Conservation (phyloP, 1,140 invertebrate species). For the Asbolus verrucosus region DNA sequence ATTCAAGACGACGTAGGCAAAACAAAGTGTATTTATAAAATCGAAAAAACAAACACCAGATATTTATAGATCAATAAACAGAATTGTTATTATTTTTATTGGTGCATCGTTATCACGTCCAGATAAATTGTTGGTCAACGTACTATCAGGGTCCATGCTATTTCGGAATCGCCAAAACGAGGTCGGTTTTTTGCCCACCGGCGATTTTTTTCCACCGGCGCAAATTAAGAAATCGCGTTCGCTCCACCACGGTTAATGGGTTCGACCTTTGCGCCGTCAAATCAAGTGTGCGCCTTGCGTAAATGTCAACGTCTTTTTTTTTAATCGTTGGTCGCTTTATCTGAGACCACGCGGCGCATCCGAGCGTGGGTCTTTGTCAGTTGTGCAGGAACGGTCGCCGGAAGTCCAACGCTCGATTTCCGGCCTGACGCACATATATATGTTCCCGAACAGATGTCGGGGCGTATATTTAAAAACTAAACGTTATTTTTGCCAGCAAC, state of each 20-base stretch:
- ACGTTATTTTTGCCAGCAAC: slow-evolving; percentile 10
- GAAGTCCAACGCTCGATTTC: slow-evolving; percentile 40
- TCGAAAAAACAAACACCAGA: slow-evolving; percentile 1
- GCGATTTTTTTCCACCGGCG: no score
- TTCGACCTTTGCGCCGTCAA: no score
- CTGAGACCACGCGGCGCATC: slow-evolving; percentile 4
- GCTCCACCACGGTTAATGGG: neutral
- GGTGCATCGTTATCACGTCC: neutral
- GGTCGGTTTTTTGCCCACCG: neutral
- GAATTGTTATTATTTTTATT: neutral
- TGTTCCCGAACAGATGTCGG: slow-evolving; percentile 14
- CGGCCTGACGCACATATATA: slow-evolving; percentile 15
- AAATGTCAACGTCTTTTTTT: slow-evolving; percentile 23
- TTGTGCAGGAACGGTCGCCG: slow-evolving; percentile 27
- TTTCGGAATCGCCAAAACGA: neutral
- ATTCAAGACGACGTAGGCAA: slow-evolving; percentile 10
- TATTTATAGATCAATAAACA: neutral
- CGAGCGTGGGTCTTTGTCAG: slow-evolving; percentile 41
- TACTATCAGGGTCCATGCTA: neutral
- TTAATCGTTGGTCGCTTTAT: neutral
- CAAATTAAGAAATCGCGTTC: no score
- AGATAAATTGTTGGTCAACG: neutral
- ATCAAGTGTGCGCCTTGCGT: neutral
- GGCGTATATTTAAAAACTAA: neutral
- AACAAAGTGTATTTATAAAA: slow-evolving; percentile 28